These are phyloP conservation scores for Echeneis naucrates DNA, from an alignment of 2,797 vertebrate genomes.

Conservation along the genomic window DNA sequence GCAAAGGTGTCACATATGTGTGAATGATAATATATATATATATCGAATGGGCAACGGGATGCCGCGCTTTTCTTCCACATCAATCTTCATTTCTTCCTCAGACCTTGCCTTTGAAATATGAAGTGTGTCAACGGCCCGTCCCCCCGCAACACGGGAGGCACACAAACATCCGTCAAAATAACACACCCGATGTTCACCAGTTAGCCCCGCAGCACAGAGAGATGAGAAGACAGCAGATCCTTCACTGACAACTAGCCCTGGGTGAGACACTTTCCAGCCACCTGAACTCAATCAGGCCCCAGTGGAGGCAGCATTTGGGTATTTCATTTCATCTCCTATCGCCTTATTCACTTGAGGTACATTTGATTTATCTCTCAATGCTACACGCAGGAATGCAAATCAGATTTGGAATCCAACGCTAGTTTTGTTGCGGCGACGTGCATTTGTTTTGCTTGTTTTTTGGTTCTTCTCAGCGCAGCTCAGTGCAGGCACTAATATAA, in stretches of 20 bases:
- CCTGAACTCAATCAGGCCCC: constrained; percentile 82
- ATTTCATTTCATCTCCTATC: constrained; percentile 77
- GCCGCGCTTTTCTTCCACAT: constrained; percentile 70
- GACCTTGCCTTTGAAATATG: constrained; percentile 86
- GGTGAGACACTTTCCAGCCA: constrained; percentile 81
- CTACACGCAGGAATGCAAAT: constrained; percentile 50
- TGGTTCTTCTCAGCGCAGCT: constrained; percentile 21
- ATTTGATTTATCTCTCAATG: constrained; percentile 70
- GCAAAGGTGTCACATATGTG: constrained; percentile 75
- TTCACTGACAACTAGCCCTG: constrained; percentile 83
- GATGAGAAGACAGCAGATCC: constrained; percentile 77
- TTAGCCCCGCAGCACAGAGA: constrained; percentile 71
- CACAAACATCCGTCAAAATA: constrained; percentile 75
- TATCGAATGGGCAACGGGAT: constrained; percentile 66
- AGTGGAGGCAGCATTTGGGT: constrained; percentile 70
- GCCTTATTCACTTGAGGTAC: constrained; percentile 68
- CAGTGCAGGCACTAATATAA: constrained; percentile 9
- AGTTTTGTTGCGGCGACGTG: constrained; percentile 24
- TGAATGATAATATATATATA: constrained; percentile 87
- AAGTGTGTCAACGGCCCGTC: constrained; percentile 81
- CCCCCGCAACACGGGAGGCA: constrained; percentile 79
- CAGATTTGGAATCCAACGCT: constrained; percentile 47
- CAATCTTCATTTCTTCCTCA: constrained; percentile 87
- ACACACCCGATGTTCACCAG: constrained; percentile 63
- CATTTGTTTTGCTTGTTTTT: constrained; percentile 27